Base-by-base conservation (phyloP, 1,140 invertebrate species). In the Glossosoma conforme region DNA sequence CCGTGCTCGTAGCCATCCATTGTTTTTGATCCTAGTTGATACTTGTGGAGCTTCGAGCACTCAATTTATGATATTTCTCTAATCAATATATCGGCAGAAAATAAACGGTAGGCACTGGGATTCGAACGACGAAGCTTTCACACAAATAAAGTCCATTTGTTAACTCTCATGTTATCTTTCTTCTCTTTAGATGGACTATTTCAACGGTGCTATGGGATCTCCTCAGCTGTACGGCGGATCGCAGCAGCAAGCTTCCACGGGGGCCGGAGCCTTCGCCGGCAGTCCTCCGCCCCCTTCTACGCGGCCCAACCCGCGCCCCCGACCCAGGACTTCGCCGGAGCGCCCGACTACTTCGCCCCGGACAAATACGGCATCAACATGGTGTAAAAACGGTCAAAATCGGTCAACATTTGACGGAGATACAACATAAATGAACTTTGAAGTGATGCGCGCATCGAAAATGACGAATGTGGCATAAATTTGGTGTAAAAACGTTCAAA, bases 161-260 rank as follows among this genome's bases (percentile, higher is more conserved):
- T n/a, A n/a, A n/a, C n/a, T 36, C 8, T 36, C 5, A 36, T 14
- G 14, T 10, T 36, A 10, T 36, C 25, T 28, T 47, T 32, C 21
- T 48, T 33, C 25, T 44, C 21, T 68, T 0, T 76, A 81, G 68
- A 81, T 82, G 79, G 80, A 83, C 44, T 83, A 83, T 59, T 81
- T 82, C 52, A 82, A 80, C 66, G 72, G 72, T 5, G 59, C 72
- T 1, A 65, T 69, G 51, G 35, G 43, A 6, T 50, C 54, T 8
- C 49, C 49, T 3, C 70, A 73, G 43, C 60, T 65, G 4, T 69
- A 71, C 53, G 66, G 67, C 9, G 59, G 62, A 18, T 67, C 68
- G 58, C 45, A 49, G 35, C 67, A 70, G 56, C 47, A 61, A 11
- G 65, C 69, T 61, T 2, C 11, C 15, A 30, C 28, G 19, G 40